phyloP scores from a whole-genome alignment of 2,888 invertebrate genomes.

The Eupithecia abbreviata region DNA sequence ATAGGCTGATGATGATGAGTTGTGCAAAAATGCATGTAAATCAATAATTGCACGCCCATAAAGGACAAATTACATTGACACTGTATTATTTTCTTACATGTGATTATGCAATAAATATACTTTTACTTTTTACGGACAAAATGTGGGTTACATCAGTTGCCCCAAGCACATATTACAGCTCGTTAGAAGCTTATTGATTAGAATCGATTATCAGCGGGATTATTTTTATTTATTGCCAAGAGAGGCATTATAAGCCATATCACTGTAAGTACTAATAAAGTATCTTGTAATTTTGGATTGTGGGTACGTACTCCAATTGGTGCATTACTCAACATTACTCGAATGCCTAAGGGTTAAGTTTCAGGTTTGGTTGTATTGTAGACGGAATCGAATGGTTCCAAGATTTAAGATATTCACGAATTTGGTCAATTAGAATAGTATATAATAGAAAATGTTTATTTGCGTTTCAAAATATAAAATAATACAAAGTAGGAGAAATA shows the following conservation, averaged over 20 bases:
- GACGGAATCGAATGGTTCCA: not conserved
- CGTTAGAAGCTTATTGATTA: slow-evolving; percentile 22
- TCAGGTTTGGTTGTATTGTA: slow-evolving; percentile 11
- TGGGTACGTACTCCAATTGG: slow-evolving; percentile 32
- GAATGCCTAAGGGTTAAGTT: slow-evolving; percentile 30
- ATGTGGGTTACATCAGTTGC: slow-evolving; percentile 5
- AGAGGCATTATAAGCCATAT: slow-evolving; percentile 23
- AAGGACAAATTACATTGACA: no score
- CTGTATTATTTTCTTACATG: no score
- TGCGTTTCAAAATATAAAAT: no score
- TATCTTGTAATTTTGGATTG: slow-evolving; percentile 33
- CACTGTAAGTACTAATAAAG: slow-evolving; percentile 33
- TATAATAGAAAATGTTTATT: no score
- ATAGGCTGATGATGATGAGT: no score
- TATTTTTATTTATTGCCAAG: slow-evolving; percentile 11
- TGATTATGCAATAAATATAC: no score
- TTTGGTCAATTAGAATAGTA: not conserved
- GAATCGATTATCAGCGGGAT: slow-evolving; percentile 12
- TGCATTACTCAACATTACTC: slow-evolving; percentile 38
- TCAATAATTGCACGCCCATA: no score
- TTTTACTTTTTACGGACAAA: not conserved
- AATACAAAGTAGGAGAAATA: no score
- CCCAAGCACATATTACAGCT: slow-evolving; percentile 10
- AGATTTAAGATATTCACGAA: no score
- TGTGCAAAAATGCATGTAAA: no score